These are phyloP conservation scores for Drosophila truncata DNA, from an alignment of 1,140 invertebrate species.

Conservation along the genomic window DNA sequence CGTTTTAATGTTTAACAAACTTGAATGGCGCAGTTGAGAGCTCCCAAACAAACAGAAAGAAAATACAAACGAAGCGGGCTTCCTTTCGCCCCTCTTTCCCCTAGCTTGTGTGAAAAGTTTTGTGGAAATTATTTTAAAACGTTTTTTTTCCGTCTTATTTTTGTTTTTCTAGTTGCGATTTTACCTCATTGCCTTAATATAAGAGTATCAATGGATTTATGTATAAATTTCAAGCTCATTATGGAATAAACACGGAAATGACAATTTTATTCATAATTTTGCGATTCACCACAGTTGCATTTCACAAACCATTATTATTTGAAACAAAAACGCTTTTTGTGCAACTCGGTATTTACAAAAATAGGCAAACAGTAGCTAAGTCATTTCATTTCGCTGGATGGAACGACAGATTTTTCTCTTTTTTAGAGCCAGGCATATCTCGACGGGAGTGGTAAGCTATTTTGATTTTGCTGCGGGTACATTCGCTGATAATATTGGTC, in stretches of 20 bases:
- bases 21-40: conserved; percentile 53
- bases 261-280: conserved; percentile 17
- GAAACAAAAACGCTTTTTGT: not conserved
- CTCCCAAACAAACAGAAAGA: conserved; percentile 56
- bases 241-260: conserved; percentile 12
- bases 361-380: not conserved
- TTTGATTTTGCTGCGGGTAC: not conserved
- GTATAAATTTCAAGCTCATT: not conserved
- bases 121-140: conserved; percentile 65
- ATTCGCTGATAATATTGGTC: not conserved
- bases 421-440: conserved; percentile 29
- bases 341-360: conserved; percentile 2
- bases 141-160: conserved; percentile 20
- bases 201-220: conserved; percentile 18
- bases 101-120: conserved; percentile 36
- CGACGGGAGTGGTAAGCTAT: not conserved
- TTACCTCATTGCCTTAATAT: conserved; percentile 29
- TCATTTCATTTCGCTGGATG: too few species aligned
- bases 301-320: conserved; percentile 2
- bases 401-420: not conserved
- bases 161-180: conserved; percentile 13
- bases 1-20: conserved; percentile 80
- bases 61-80: conserved; percentile 34
- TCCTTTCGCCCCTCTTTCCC: conserved; percentile 2
- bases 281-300: not conserved